Conservation (phyloP, 2,888 invertebrate species). For the Caenorhabditis imperialis region DNA sequence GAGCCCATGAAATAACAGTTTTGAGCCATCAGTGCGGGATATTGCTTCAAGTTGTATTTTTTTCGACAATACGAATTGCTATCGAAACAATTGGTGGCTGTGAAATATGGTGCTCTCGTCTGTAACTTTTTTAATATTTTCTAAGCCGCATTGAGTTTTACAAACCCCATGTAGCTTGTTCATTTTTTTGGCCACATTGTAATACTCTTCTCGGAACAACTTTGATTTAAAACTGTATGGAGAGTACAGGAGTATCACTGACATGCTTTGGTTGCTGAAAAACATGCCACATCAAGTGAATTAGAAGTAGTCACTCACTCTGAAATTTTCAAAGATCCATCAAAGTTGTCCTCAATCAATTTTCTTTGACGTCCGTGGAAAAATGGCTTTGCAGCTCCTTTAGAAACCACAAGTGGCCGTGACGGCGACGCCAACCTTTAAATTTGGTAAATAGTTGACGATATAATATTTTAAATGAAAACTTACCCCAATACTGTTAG, state of each 20-base stretch:
- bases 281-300: not conserved
- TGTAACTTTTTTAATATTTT: conserved; percentile 6
- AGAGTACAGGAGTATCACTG: conserved; percentile 42
- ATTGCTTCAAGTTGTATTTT: conserved; percentile 42
- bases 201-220: conserved; percentile 40
- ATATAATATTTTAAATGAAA: not conserved
- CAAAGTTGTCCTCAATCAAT: conserved; percentile 43
- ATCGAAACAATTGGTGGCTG: conserved; percentile 51
- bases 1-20: conserved; percentile 8
- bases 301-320: conserved; percentile 8
- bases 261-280: conserved; percentile 33
- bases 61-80: conserved; percentile 9
- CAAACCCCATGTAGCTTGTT: conserved; percentile 26
- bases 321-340: conserved; percentile 25
- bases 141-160: no score
- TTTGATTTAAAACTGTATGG: conserved; percentile 45
- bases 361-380: conserved; percentile 29
- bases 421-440: conserved; percentile 15
- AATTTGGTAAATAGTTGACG: not conserved
- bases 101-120: conserved; percentile 26
- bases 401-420: conserved; percentile 17
- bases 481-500: conserved; percentile 29
- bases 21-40: conserved; percentile 40
- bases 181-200: conserved; percentile 11
- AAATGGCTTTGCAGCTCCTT: conserved; percentile 45